These are phyloP conservation scores for Malurus cyaneus DNA, from an alignment of 2,113 vertebrate species.

Conservation along the genomic window DNA sequence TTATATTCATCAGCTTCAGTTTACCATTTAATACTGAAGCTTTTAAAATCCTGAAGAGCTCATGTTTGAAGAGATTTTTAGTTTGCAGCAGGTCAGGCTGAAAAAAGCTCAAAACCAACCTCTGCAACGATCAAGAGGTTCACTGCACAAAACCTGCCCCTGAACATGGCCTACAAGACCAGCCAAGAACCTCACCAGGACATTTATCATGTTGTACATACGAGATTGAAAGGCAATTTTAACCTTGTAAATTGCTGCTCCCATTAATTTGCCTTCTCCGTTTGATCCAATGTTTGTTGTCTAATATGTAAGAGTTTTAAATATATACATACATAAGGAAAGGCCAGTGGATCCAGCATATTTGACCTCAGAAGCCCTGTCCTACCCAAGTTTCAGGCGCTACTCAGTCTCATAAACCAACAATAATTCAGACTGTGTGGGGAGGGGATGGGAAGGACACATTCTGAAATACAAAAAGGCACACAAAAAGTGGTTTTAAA, in stretches of 20 bases:
- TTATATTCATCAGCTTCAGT: neutral
- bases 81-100: neutral
- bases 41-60: neutral
- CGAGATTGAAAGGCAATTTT: neutral
- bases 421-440: neutral
- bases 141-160: neutral
- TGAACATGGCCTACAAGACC: neutral
- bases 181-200: neutral
- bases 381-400: neutral
- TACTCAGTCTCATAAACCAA: neutral
- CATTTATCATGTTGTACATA: neutral
- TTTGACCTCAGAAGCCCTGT: neutral
- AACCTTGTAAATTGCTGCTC: neutral
- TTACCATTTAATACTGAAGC: neutral
- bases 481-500: slow-evolving; percentile 2
- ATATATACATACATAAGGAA: neutral
- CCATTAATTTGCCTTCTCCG: neutral
- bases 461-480: neutral
- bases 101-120: neutral
- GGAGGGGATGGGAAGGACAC: neutral
- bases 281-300: neutral
- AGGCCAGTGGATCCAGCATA: accelerated
- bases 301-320: neutral
- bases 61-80: neutral
- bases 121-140: neutral